Base-by-base conservation (phyloP, 2,113 vertebrate species). In the Solea senegalensis region DNA sequence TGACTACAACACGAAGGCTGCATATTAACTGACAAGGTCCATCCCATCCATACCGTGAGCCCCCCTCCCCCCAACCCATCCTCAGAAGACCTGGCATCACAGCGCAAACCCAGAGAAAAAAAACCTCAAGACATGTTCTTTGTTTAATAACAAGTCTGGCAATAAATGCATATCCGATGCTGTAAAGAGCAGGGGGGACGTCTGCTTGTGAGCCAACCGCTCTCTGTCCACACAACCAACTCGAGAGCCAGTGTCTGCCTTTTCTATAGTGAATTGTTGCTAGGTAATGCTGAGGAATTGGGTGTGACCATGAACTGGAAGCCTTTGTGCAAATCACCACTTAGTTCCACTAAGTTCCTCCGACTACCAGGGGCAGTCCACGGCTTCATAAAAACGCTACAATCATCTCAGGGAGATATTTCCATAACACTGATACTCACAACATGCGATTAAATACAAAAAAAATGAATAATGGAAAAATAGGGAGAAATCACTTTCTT, bases 401-500 rank as follows among this genome's bases (percentile, higher is more conserved):
- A 74, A 54, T 62, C 70, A 67, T 80, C 73, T 86, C 77, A 76
- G 69, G 51, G 55, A 75, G 64, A 76, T 66, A 69, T 80, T 58
- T 80, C 56, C n/a, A 70, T 77, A 82, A 85, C 62, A 78, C 57
- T 28, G 71, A 51, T 57, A 81, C 76, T 74, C 72, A 86, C 72
- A 81, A 87, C 82, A 91, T 84, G 81, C 86, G 60, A 69, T 79
- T 68, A 81, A 88, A 78, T 62, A 82, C 43, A 65, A 81, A 75
- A 65, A 76, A 55, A 78, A 45, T 14, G 40, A n/a, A 39, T 49
- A 45, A 56, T 56, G 28, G 39, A 63, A 65, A 1, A 14, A 45
- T 67, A 90, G 85, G 87, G 73, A 92, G 90, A 92, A 90, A 93
- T 92, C 90, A 77, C 89, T 90, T 90, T 90, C 86, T 88, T 90